Conservation (phyloP, 2,888 invertebrate genomes). For the Syritta pipiens region DNA sequence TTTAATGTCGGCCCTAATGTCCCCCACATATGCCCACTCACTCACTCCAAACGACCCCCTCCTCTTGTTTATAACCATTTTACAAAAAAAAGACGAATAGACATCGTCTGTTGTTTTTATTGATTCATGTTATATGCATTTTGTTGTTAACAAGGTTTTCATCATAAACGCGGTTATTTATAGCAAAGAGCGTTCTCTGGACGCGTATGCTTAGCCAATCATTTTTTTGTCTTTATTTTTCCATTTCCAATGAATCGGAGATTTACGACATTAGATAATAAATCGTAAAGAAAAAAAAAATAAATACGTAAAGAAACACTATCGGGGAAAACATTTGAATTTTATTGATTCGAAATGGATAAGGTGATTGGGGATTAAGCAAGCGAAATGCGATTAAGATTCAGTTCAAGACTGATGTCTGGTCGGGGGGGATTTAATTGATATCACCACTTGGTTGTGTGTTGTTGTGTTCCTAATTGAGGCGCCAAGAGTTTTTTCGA, state of each 20-base stretch:
- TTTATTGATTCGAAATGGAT: conserved; percentile 36
- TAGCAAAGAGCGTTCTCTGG: neutral
- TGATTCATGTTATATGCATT: conserved; percentile 17
- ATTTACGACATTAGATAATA: conserved; percentile 60
- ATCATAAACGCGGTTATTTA: conserved; percentile 44
- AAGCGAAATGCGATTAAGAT: conserved; percentile 37
- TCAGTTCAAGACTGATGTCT: conserved; percentile 34
- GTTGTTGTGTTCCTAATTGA: neutral
- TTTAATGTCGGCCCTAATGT: conserved; percentile 29
- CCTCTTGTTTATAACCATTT: neutral
- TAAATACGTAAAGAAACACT: conserved; percentile 10
- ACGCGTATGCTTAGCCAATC: neutral
- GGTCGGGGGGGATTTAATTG: conserved; percentile 12
- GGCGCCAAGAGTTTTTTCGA: conserved; percentile 28
- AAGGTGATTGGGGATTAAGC: conserved; percentile 4
- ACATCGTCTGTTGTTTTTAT: neutral
- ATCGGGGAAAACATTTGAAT: conserved; percentile 35
- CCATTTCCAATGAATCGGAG: conserved; percentile 34
- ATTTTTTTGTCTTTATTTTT: conserved; percentile 6
- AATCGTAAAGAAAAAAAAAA: conserved; percentile 57
- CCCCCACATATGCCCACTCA: conserved; percentile 4
- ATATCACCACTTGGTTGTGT: neutral
- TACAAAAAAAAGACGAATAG: neutral
- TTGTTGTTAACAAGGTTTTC: conserved; percentile 32
- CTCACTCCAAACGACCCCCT: no score